Conservation (phyloP, 1,140 invertebrate species). For the Aphelinus atriplicis region DNA sequence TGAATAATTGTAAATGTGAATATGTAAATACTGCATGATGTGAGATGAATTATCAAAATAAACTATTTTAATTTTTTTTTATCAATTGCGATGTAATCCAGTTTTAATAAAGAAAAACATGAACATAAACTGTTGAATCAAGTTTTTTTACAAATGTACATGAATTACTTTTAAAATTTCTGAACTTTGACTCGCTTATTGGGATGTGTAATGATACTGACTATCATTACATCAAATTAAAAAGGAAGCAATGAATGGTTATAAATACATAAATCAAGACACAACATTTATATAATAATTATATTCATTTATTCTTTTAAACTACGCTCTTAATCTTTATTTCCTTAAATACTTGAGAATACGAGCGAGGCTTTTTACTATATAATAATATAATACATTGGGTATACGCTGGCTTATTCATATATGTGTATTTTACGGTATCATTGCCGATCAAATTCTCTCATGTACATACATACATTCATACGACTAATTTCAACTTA, state of each 20-base stretch:
- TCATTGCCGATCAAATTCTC: constrained; percentile 9
- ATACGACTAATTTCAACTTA: neutral
- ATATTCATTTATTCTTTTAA: constrained; percentile 48
- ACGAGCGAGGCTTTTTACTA: constrained; percentile 58
- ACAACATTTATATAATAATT: constrained; percentile 43
- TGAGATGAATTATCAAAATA: too few species aligned
- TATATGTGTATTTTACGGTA: constrained; percentile 33
- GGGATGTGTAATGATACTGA: too few species aligned
- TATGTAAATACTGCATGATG: too few species aligned
- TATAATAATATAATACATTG: constrained; percentile 51
- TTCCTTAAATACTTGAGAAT: constrained; percentile 60
- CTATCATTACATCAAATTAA: too few species aligned
- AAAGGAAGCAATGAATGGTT: neutral
- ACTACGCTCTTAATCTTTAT: constrained; percentile 48
- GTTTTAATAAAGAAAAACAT: too few species aligned
- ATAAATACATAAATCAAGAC: constrained; percentile 42
- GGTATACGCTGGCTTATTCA: constrained; percentile 44
- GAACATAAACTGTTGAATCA: too few species aligned
- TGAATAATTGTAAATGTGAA: too few species aligned
- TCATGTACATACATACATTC: constrained; percentile 13
- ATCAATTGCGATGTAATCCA: too few species aligned
- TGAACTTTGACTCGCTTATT: too few species aligned
- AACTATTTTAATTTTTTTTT: too few species aligned
- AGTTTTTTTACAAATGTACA: too few species aligned
- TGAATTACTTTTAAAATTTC: too few species aligned